phyloP scores from a whole-genome alignment of 2,113 vertebrate genomes.

The Rhabdornis inornatus region DNA sequence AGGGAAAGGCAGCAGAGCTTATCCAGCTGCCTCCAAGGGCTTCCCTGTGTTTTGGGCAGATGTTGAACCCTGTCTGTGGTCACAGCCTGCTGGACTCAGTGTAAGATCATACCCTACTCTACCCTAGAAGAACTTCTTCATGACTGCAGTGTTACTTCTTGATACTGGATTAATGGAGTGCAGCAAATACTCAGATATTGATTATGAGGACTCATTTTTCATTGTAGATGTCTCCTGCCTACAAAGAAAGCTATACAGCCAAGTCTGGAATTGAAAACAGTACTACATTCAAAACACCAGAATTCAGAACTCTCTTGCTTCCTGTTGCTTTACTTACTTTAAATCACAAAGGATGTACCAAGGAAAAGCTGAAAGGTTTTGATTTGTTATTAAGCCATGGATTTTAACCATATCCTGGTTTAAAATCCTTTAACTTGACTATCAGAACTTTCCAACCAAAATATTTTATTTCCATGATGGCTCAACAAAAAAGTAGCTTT shows the following conservation, averaged over 20 bases:
- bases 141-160: not conserved
- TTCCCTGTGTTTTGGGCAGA: not conserved
- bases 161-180: not conserved
- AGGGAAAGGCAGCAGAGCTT: not conserved
- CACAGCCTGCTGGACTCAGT: not conserved
- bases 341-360: not conserved
- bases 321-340: not conserved
- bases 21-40: not conserved
- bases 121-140: not conserved
- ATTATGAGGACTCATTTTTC: slow-evolving; percentile 24
- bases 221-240: not conserved
- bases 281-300: not conserved
- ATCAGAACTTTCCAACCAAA: not conserved
- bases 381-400: not conserved
- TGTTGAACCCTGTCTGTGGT: not conserved
- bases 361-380: not conserved
- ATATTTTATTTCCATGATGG: not conserved
- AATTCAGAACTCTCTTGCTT: not conserved
- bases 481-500: not conserved
- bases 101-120: not conserved
- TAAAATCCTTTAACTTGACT: not conserved
- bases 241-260: not conserved
- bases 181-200: not conserved
- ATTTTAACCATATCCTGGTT: not conserved
- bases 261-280: not conserved